phyloP scores from a whole-genome alignment of 2,888 invertebrate species.

The Agriopis aurantiaria region DNA sequence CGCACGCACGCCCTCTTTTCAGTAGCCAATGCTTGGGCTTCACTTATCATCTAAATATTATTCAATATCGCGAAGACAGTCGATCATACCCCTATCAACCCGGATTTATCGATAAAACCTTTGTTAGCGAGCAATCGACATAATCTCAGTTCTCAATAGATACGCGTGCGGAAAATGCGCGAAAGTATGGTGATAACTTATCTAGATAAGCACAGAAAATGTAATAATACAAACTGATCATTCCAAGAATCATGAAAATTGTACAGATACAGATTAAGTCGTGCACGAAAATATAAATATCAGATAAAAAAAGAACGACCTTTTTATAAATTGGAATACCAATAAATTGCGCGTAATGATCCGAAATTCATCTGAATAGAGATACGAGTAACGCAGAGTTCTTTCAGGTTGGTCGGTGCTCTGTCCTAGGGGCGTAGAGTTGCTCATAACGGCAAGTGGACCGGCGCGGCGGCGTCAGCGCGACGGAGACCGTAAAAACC shows the following conservation, averaged over 20 bases:
- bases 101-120: conserved; percentile 21
- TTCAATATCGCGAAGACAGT: conserved; percentile 13
- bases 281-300: conserved; percentile 15
- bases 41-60: background rate
- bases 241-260: conserved; percentile 7
- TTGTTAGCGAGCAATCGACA: conserved; percentile 22
- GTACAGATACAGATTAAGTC: conserved; percentile 9
- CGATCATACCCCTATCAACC: conserved; percentile 13
- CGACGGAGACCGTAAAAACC: conserved; percentile 57
- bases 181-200: conserved; percentile 26
- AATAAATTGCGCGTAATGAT: conserved; percentile 41
- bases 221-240: conserved; percentile 2
- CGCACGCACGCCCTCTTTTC: conserved; percentile 16
- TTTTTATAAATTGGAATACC: conserved; percentile 32
- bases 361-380: conserved; percentile 43
- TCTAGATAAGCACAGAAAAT: conserved; percentile 11
- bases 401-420: conserved; percentile 25
- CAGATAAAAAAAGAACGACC: conserved; percentile 26
- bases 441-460: conserved; percentile 55
- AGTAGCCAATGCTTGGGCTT: conserved; percentile 12
- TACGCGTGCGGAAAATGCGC: conserved; percentile 13
- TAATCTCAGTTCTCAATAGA: conserved; percentile 29
- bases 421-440: conserved; percentile 47
- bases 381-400: conserved; percentile 39
- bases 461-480: conserved; percentile 24